Conservation (phyloP, 2,797 vertebrate species). For the Siniperca scherzeri region DNA sequence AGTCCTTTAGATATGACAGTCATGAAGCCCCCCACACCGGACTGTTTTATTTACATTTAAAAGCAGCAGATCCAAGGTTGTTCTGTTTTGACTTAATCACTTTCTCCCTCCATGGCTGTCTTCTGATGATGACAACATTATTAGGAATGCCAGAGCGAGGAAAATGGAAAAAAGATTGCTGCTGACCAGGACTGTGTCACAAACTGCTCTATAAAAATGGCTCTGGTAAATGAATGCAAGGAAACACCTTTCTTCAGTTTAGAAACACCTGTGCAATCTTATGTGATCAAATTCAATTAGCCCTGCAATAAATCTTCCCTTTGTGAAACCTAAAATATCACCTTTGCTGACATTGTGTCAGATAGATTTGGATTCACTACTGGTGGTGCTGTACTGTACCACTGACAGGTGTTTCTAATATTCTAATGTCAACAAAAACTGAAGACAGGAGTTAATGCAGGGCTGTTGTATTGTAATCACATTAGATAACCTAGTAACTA, state of each 20-base stretch:
- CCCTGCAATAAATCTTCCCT: neutral
- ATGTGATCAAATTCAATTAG: neutral
- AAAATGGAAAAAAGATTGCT: constrained; percentile 21
- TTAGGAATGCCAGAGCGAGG: neutral
- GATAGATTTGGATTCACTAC: neutral
- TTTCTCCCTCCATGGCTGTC: neutral
- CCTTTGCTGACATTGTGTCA: neutral
- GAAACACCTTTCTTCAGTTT: neutral
- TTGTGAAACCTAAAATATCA: neutral
- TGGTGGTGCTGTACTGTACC: too few relatives aligned
- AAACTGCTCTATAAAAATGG: neutral
- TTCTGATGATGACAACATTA: neutral
- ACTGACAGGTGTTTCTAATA: neutral
- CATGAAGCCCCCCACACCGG: constrained; percentile 6
- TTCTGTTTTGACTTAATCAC: neutral
- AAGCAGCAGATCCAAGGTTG: constrained; percentile 21
- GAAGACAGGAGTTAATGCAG: neutral
- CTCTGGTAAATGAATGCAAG: constrained; percentile 1
- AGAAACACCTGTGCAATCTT: neutral
- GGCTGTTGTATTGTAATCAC: neutral
- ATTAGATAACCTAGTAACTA: neutral
- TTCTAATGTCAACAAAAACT: neutral
- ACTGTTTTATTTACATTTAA: constrained; percentile 1
- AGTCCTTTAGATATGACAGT: neutral
- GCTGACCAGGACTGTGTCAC: neutral